phyloP scores from a whole-genome alignment of 2,113 vertebrate species.

The Siphamia tubifer region DNA sequence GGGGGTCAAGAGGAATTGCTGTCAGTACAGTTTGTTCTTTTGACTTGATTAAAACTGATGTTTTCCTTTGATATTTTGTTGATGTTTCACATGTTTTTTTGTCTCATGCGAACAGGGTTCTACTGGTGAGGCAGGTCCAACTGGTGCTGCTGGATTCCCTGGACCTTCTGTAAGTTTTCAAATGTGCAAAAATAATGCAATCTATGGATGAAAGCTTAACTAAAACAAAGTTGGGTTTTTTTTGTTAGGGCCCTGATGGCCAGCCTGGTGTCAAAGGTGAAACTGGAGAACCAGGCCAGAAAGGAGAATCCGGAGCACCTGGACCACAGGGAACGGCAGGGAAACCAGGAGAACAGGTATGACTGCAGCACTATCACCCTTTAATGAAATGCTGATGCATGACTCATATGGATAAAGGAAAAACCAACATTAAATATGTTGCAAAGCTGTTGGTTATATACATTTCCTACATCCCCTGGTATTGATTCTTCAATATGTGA shows the following conservation, averaged over 20 bases:
- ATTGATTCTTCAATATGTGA: too few relatives aligned
- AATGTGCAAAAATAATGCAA: not conserved
- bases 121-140: slow-evolving; percentile 89
- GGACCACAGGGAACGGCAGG: slow-evolving; percentile 93
- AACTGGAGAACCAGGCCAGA: slow-evolving; percentile 89
- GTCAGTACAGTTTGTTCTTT: slow-evolving; percentile 80
- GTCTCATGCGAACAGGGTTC: slow-evolving; percentile 83
- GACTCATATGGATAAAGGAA: too few relatives aligned
- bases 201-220: not conserved
- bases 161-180: slow-evolving; percentile 86
- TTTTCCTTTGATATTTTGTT: not conserved
- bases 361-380: too few relatives aligned
- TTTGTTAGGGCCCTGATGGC: slow-evolving; percentile 89
- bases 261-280: slow-evolving; percentile 97
- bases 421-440: too few relatives aligned
- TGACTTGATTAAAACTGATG: too few relatives aligned
- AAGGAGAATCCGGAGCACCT: slow-evolving; percentile 90
- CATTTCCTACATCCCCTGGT: too few relatives aligned
- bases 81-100: not conserved
- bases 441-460: too few relatives aligned
- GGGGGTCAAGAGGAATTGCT: slow-evolving; percentile 90
- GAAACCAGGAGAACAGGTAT: slow-evolving; percentile 86
- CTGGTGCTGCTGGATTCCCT: slow-evolving; percentile 90
- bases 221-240: not conserved
- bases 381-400: too few relatives aligned